These are phyloP conservation scores for Microctenopoma lineatum DNA, from an alignment of 2,797 vertebrate genomes.

Conservation along the genomic window DNA sequence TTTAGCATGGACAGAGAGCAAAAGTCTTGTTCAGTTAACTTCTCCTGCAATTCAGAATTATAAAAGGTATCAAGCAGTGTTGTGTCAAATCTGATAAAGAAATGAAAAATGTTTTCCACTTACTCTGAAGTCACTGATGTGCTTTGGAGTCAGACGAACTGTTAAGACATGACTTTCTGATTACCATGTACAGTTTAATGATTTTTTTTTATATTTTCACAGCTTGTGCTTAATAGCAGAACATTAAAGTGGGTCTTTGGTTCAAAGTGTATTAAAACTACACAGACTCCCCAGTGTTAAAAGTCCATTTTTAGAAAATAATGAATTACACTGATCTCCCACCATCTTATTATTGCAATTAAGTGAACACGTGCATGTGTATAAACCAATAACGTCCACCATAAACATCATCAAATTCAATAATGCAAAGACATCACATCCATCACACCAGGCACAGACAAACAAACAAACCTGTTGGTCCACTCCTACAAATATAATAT, in stretches of 20 bases:
- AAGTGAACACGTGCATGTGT: conserved; percentile 59
- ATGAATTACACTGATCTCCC: conserved; percentile 55
- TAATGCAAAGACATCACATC: conserved; percentile 43
- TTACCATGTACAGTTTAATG: conserved; percentile 38
- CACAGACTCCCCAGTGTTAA: conserved; percentile 14
- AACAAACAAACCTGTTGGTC: not conserved
- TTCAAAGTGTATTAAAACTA: conserved; percentile 41
- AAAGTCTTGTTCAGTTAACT: no score
- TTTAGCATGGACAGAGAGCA: no score
- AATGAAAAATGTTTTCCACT: conserved; percentile 38
- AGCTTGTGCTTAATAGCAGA: conserved; percentile 20
- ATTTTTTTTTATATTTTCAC: conserved; percentile 30
- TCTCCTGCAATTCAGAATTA: not conserved
- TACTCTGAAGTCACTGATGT: conserved; percentile 26
- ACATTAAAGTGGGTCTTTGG: conserved; percentile 27
- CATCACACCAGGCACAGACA: conserved; percentile 25
- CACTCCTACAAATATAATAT: no score
- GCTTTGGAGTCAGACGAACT: conserved; percentile 35
- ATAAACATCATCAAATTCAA: conserved; percentile 57
- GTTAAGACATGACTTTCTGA: conserved; percentile 16
- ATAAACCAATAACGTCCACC: conserved; percentile 54
- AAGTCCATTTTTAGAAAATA: conserved; percentile 39
- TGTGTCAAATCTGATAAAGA: conserved; percentile 29
- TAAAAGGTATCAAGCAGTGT: not conserved
- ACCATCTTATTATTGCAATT: conserved; percentile 59